Evolutionary conservation across 2,797 vertebrate genomes (phyloP).

Genomic region (Eulemur albifrons): DNA sequence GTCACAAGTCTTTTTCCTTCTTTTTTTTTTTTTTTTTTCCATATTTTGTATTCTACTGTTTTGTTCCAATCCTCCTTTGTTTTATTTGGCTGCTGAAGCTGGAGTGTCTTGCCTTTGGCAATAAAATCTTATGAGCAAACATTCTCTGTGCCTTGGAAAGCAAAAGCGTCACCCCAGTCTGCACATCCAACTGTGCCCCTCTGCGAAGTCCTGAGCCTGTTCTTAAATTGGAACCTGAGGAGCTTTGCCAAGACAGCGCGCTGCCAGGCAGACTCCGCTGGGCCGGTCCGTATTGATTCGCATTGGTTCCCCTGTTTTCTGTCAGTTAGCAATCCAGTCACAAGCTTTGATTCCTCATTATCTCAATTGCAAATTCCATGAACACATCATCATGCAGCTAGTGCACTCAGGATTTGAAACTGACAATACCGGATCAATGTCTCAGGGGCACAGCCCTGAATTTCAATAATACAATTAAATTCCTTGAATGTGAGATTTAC

Average conservation of each 20-base stretch:
- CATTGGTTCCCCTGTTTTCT: conserved; percentile 81
- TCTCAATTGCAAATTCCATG: conserved; percentile 77
- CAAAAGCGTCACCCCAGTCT: conserved; percentile 65
- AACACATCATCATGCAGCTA: conserved; percentile 78
- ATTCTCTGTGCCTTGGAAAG: conserved; percentile 78
- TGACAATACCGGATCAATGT: conserved; percentile 82
- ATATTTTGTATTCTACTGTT: conserved; percentile 74
- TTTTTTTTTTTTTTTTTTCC: neutral
- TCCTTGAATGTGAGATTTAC: conserved; percentile 77
- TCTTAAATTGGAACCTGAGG: conserved; percentile 81
- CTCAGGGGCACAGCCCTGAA: conserved; percentile 78
- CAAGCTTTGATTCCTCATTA: conserved; percentile 82
- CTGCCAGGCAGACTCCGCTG: conserved; percentile 78
- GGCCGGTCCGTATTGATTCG: conserved; percentile 75
- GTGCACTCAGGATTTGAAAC: conserved; percentile 73
- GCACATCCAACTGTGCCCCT: conserved; percentile 71
- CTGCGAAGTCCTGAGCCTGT: conserved; percentile 72
- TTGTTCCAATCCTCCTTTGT: conserved; percentile 78
- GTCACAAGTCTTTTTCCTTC: conserved; percentile 16
- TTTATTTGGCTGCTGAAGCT: conserved; percentile 79
- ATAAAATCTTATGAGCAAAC: conserved; percentile 81
- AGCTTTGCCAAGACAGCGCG: conserved; percentile 66
- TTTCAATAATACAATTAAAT: conserved; percentile 86
- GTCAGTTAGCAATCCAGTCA: conserved; percentile 79
- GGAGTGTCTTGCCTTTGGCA: conserved; percentile 77